Conservation (phyloP, 2,113 vertebrate genomes). For the Lanius collurio region DNA sequence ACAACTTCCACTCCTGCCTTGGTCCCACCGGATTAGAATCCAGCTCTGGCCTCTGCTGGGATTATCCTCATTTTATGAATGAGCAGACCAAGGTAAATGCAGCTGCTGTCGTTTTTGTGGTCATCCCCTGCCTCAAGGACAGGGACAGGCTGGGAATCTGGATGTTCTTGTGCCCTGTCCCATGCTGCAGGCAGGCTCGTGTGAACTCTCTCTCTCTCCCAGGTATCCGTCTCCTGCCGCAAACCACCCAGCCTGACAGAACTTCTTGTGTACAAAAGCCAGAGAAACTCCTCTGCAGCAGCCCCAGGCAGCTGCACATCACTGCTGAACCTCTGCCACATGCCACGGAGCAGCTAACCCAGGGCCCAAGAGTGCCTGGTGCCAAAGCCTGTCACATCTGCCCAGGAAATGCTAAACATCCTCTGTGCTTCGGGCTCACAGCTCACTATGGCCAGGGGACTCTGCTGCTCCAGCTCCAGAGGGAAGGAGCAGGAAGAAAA, state of each 20-base stretch:
- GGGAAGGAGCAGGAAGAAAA: background rate
- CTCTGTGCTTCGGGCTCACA: background rate
- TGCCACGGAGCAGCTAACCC: background rate
- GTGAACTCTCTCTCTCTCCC: background rate
- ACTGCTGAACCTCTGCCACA: slow-evolving; percentile 6
- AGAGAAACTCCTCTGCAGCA: background rate
- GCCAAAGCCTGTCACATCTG: slow-evolving; percentile 1
- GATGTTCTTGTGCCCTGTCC: background rate
- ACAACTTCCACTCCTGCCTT: background rate
- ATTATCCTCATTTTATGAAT: background rate
- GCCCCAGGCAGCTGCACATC: background rate
- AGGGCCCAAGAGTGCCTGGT: background rate
- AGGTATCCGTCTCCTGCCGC: background rate
- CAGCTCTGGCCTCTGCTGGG: background rate
- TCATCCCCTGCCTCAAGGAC: background rate
- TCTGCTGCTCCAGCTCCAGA: background rate
- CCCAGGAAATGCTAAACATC: background rate
- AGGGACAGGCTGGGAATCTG: background rate
- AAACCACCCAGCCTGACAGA: background rate
- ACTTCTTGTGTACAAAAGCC: background rate
- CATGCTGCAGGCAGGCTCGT: background rate
- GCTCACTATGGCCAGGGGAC: background rate
- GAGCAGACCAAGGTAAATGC: background rate
- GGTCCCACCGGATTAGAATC: background rate
- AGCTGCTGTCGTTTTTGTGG: background rate